A percentile compares a stretch with the other conserved stretches of the same genome.
These are phyloP conservation scores for Polydrusus cervinus DNA, from an alignment of 2,888 invertebrate species.

Conservation along the genomic window DNA sequence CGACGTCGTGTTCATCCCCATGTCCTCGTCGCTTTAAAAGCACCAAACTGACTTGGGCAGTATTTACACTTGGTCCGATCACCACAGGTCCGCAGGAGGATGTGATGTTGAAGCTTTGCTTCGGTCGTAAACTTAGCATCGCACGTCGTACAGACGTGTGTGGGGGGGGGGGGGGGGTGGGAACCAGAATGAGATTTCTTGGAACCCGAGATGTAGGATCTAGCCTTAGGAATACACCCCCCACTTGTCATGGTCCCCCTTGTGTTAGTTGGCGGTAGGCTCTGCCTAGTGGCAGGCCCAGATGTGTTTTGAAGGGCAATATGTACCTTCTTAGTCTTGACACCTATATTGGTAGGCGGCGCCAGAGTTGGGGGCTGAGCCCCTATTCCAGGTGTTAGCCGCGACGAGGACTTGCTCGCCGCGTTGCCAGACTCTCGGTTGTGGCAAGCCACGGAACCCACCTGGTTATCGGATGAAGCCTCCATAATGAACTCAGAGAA, in stretches of 20 bases:
- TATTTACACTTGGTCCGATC: slow-evolving; percentile 2
- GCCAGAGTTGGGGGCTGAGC: neutral
- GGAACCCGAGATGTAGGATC: neutral
- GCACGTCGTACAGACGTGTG: neutral
- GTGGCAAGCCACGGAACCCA: neutral
- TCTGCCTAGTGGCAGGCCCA: neutral
- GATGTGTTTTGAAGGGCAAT: neutral
- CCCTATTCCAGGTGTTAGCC: neutral
- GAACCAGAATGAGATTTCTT: neutral
- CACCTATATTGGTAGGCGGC: neutral
- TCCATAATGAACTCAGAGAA: neutral
- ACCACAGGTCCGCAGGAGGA: neutral
- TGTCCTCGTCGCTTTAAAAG: too few species aligned
- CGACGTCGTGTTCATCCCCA: too few species aligned
- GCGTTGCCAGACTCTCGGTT: slow-evolving; percentile 23
- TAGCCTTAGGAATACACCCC: slow-evolving; percentile 2
- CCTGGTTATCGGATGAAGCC: neutral
- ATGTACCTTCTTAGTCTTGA: neutral
- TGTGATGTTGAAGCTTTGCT: neutral
- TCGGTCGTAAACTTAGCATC: neutral
- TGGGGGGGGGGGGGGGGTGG: neutral
- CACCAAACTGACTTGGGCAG: too few species aligned
- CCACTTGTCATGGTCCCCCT: neutral
- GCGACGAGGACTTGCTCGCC: neutral
- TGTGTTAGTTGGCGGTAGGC: slow-evolving; percentile 7